These are phyloP conservation scores for Albula goreensis DNA, from an alignment of 2,113 vertebrate genomes.

Conservation along the genomic window DNA sequence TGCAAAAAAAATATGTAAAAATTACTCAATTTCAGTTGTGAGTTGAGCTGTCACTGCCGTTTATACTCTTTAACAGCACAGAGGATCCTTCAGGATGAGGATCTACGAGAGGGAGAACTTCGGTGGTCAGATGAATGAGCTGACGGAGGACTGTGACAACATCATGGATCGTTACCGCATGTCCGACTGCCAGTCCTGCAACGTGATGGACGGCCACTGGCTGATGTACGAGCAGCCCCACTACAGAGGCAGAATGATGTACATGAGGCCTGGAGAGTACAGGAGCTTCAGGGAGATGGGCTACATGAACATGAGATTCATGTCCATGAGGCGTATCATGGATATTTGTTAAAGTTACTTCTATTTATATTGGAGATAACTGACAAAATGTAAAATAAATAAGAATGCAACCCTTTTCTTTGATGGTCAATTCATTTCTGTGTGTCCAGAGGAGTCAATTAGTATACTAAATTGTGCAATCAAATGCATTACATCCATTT, in stretches of 20 bases:
- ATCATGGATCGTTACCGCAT: conserved; percentile 59
- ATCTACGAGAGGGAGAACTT: conserved; percentile 51
- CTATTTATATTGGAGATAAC: background rate
- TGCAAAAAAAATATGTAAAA: too few relatives aligned
- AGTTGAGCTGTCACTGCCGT: background rate
- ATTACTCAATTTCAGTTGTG: background rate
- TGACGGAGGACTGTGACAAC: conserved; percentile 57
- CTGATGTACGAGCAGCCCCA: conserved; percentile 13
- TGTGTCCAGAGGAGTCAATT: background rate
- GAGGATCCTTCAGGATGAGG: conserved; percentile 57
- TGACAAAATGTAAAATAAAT: background rate
- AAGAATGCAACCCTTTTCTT: background rate
- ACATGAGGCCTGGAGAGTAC: conserved; percentile 11
- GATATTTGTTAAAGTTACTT: background rate
- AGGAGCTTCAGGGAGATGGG: conserved; percentile 5
- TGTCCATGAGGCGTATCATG: background rate
- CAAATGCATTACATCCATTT: too few relatives aligned
- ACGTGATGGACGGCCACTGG: conserved; percentile 13
- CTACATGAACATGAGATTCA: background rate
- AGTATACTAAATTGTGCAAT: background rate
- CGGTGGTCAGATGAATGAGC: conserved; percentile 52
- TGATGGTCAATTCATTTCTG: background rate
- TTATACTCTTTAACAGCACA: conserved; percentile 49
- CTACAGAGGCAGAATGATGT: conserved; percentile 10
- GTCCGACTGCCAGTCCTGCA: conserved; percentile 64